Conservation (phyloP, 2,888 invertebrate genomes). For the Tanypteryx hageni region DNA sequence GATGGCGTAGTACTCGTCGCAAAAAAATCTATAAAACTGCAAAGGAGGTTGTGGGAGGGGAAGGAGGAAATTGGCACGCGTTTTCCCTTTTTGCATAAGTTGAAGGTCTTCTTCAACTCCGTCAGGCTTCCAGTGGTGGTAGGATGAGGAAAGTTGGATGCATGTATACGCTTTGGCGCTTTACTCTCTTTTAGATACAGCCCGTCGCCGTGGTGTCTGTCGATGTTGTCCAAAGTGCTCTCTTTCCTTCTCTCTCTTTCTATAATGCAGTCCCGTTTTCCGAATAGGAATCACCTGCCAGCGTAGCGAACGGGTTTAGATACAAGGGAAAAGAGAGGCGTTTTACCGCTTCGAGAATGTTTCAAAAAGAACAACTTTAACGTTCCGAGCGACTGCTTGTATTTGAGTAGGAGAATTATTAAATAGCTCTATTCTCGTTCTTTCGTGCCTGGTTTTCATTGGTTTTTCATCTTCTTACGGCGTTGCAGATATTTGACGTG, state of each 20-base stretch:
- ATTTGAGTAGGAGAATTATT: too few relatives aligned
- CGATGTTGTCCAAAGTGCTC: background rate
- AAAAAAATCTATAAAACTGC: background rate
- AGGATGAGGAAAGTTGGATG: background rate
- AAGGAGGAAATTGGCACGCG: conserved; percentile 46
- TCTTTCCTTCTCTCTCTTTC: background rate
- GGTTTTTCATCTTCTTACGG: background rate
- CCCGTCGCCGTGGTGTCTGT: background rate
- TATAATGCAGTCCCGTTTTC: background rate
- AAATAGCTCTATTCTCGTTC: too few relatives aligned
- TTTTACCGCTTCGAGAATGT: background rate
- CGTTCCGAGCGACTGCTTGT: background rate
- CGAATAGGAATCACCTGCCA: background rate
- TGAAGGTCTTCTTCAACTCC: conserved; percentile 9
- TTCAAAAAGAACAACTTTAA: too few relatives aligned
- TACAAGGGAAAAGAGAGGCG: background rate
- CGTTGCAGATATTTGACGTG: background rate
- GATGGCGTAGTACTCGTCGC: background rate
- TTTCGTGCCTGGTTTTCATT: too few relatives aligned
- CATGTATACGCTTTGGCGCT: background rate
- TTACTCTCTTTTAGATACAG: background rate
- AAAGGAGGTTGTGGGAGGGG: conserved; percentile 1
- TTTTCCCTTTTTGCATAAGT: conserved; percentile 53
- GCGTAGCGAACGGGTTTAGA: background rate
- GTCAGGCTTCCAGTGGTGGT: background rate